Evolutionary conservation across 1,140 invertebrate genomes (phyloP), one percentile per base, ranked within the genome.

Genomic region (Drosophila jambulina): DNA sequence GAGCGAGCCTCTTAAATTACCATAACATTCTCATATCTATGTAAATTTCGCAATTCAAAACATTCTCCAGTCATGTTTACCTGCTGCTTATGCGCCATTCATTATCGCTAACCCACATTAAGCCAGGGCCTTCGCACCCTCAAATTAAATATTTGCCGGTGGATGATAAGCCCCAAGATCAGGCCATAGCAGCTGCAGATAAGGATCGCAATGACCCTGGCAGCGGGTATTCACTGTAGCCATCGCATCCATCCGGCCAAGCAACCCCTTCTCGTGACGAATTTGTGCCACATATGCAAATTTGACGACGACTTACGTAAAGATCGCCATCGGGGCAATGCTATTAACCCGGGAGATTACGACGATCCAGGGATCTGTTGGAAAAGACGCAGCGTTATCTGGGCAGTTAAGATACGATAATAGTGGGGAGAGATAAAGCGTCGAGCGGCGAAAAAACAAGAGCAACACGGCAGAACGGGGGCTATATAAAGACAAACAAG

Each of bases 231-330:
- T 71, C 65, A 78, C 76, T 78, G 76, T 78, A 29, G 21, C 15
- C 36, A 23, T n/a, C 8, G 9, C 15, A 46, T 29, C 48, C 38
- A 10, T 23, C 13, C 29, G 19, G 21, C 32, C 49, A 15, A 23
- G 53, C 38, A 21, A 12, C 27, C 34, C 36, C 23, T 23, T 25
- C 32, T n/a, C 76, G 63, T 69, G 82, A 84, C 38, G 78, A 78
- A 82, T 78, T 71, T 78, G 60, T 82, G 83, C 60, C 70, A 76
- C 43, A 80, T 65, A 84, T 84, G 84, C 78, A 87, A 88, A 88
- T 87, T 82, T 67, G 32, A 34, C n/a, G 10, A 29, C 36, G 12
- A 29, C 80, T 88, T 88, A 84, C 77, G 70, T 87, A 79, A 69
- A 81, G 61, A 70, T 60, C 64, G 45, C 58, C 48, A 42, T 63